Evolutionary conservation across 1,140 invertebrate species (phyloP).

Genomic region (Scaptomyza graminum): DNA sequence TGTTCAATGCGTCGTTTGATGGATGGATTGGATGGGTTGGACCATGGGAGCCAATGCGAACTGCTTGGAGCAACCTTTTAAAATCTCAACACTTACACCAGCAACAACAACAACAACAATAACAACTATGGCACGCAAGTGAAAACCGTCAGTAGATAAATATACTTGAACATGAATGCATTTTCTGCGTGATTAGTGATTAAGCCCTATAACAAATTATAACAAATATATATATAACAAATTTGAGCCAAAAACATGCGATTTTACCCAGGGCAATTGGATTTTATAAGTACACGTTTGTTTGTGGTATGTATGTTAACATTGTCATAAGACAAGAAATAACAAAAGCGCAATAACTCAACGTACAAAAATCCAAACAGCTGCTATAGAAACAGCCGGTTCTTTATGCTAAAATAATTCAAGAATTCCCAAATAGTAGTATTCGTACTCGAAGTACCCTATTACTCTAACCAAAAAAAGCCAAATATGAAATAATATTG

Average conservation of each 20-base stretch:
- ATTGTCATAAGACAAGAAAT: slow-evolving; percentile 52
- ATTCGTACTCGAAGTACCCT: slow-evolving; percentile 8
- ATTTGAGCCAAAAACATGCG: slow-evolving; percentile 21
- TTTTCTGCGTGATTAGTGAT: slow-evolving; percentile 32
- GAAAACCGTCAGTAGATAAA: background rate
- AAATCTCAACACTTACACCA: slow-evolving; percentile 9
- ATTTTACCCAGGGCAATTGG: background rate
- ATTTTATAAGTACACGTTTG: background rate
- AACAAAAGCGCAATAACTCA: slow-evolving; percentile 34
- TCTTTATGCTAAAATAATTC: slow-evolving; percentile 53
- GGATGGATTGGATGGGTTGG: slow-evolving; percentile 14
- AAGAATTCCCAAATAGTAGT: background rate
- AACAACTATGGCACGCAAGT: background rate
- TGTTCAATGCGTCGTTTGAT: slow-evolving; percentile 43
- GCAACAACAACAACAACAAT: background rate
- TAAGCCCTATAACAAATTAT: slow-evolving; percentile 22
- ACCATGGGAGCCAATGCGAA: background rate
- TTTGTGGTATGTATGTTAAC: slow-evolving; percentile 9
- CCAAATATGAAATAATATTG: background rate
- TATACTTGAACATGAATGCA: slow-evolving; percentile 4
- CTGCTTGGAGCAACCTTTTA: slow-evolving; percentile 3
- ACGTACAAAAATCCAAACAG: slow-evolving; percentile 50
- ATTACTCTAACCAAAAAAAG: too few species aligned
- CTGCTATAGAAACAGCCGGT: slow-evolving; percentile 63
- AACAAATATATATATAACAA: too few species aligned